Evolutionary conservation across 2,797 vertebrate genomes (phyloP), one percentile per base, ranked within the genome.

Genomic region (Brachyrhaphis roseni): DNA sequence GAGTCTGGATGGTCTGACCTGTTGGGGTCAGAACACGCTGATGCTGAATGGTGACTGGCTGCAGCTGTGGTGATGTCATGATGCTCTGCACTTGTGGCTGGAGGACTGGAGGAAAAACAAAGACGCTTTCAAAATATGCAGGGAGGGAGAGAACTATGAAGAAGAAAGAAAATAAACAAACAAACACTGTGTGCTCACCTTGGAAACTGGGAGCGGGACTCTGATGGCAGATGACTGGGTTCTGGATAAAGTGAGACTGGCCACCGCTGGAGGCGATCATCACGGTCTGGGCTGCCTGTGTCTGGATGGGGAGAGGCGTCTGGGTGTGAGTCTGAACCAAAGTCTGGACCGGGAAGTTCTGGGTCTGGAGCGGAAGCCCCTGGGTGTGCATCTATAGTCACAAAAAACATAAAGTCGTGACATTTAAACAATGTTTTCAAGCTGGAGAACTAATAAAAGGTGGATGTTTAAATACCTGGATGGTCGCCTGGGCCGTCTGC

Each of bases 41-140:
- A 92, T 99, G 98, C 94, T 99, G 98, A 90, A 99, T 97, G 46
- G 98, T 90, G 74, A 99, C 93, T 0, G 98, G 97, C 86, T 99
- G 98, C 6, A 99, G 96, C 89, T 99, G 98, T 0, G 94, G 95
- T 74, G 98, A 97, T 0, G 98, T 97, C 96, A 99, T 91, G 75
- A 99, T 96, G 95, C 97, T 98, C 92, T 98, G 97, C 82, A 99
- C 84, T 88, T 99, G 98, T 55, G 98, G 97, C 84, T 99, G 98
- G 36, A 99, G 96, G 75, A 99, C 98, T 99, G 91, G 0, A 68
- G 31, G 59, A 64, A 74, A 74, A 0, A 68, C 79, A 28, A 62
- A 28, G 34, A 8, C 43, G 26, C 41, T n/a, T 45, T 71, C 8
- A 45, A 46, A 72, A 46, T 16, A 28, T 20, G 34, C 46, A 41